Conservation (phyloP, 2,888 invertebrate species). For the Aspidapion aeneum region DNA sequence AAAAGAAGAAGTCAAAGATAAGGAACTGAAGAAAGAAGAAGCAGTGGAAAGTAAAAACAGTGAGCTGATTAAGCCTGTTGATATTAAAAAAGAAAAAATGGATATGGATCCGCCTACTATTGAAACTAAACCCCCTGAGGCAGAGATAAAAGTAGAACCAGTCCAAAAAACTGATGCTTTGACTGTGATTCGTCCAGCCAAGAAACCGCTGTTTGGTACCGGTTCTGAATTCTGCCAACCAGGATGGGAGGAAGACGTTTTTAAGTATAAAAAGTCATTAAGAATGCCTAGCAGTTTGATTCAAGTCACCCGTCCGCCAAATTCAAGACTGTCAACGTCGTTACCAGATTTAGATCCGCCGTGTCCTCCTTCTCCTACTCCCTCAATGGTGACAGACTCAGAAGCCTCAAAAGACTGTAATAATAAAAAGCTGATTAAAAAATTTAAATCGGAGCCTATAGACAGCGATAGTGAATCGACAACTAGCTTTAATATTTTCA, state of each 20-base stretch:
- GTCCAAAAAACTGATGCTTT: conserved; percentile 5
- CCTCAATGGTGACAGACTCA: conserved; percentile 55
- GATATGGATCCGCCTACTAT: not conserved
- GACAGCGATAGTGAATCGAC: conserved; percentile 66
- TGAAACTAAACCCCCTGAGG: not conserved
- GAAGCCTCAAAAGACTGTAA: conserved; percentile 28
- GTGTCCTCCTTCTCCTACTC: conserved; percentile 65
- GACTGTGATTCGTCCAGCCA: conserved; percentile 41
- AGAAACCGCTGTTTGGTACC: conserved; percentile 64
- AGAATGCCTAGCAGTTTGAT: conserved; percentile 80
- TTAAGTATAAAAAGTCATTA: conserved; percentile 75
- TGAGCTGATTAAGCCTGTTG: conserved; percentile 8
- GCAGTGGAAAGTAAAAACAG: conserved; percentile 8
- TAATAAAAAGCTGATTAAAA: conserved; percentile 28
- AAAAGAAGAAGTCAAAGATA: not conserved
- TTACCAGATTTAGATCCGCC: conserved; percentile 76
- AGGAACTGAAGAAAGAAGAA: conserved; percentile 5
- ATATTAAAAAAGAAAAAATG: conserved; percentile 7
- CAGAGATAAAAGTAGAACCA: not conserved
- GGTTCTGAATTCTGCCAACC: conserved; percentile 66
- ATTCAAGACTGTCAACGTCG: conserved; percentile 68
- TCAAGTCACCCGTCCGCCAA: conserved; percentile 71
- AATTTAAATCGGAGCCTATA: conserved; percentile 44
- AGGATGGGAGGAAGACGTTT: conserved; percentile 82
- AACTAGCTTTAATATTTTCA: conserved; percentile 55